Evolutionary conservation across 2,113 vertebrate species (phyloP), one percentile per base, ranked within the genome.

Genomic region (Callocephalon fimbriatum): DNA sequence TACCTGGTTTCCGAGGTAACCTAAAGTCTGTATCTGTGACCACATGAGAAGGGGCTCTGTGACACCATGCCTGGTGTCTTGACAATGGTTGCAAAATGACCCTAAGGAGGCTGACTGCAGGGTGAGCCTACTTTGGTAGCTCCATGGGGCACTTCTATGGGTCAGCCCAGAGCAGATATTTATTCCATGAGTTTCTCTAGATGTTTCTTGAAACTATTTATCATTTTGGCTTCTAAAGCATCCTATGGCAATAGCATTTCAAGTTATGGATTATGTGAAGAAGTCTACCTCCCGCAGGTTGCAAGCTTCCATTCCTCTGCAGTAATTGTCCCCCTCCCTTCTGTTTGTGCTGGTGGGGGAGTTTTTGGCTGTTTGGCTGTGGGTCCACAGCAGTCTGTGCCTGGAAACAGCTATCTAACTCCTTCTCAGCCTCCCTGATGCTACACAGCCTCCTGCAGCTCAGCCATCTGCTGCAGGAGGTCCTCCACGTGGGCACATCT

Each of bases 221-320:
- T 66, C 54, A 75, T 61, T 82, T 73, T 74, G 20, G 6, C 18
- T 92, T 77, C 50, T 66, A 82, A 68, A 78, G 32, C 54, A 61
- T 70, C 27, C 61, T 74, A 35, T 54, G 45, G 38, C 54, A 86
- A 54, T 42, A 66, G 35, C 44, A 50, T 92, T 90, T 74, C 62
- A 75, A 68, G 72, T 62, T 86, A 70, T 31, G 37, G 56, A 83
- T 90, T 95, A 61, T 37, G 56, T 70, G 62, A 86, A 95, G 59
- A 81, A 78, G 76, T 58, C 54, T 58, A 22, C 32, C 21, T 58
- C 32, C 32, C 22, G 20, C 56, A 35, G 56, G 20, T 58, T 58
- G 32, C 32, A 51, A 44, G 11, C 27, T 51, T 67, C 27, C 32
- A 13, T 12, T 67, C 11, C 18, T 32, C 51, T 45, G 12, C 45